Conservation (phyloP, 2,113 vertebrate species). For the Strix uralensis region DNA sequence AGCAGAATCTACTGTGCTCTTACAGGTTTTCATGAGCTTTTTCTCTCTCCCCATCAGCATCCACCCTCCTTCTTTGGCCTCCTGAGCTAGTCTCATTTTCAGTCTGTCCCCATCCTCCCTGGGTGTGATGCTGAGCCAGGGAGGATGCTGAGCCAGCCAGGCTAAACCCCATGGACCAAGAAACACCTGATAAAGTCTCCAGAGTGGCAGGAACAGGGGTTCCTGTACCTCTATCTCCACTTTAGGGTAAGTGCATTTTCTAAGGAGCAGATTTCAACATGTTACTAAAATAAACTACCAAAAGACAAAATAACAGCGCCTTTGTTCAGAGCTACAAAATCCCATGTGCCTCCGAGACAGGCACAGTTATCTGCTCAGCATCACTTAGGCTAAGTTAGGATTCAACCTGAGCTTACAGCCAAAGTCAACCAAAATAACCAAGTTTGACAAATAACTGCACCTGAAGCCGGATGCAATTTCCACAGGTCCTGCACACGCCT, state of each 20-base stretch:
- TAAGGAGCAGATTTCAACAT: not conserved
- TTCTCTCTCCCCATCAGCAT: not conserved
- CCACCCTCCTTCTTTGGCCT: not conserved
- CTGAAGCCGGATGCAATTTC: not conserved
- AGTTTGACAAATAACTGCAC: not conserved
- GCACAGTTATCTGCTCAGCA: not conserved
- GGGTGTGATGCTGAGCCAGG: not conserved
- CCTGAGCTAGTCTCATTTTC: not conserved
- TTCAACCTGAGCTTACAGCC: not conserved
- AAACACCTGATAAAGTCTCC: not conserved
- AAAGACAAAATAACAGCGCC: not conserved
- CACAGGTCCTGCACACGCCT: not conserved
- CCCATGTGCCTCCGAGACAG: accelerated
- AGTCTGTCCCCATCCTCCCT: not conserved
- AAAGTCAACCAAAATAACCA: not conserved
- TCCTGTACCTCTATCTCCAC: not conserved
- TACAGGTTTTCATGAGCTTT: not conserved
- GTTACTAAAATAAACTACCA: not conserved
- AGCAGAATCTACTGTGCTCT: not conserved
- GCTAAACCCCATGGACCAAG: not conserved
- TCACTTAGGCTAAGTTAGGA: not conserved
- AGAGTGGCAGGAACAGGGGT: accelerated
- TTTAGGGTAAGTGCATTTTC: not conserved
- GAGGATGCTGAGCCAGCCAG: not conserved
- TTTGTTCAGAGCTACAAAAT: not conserved